Conservation (phyloP, 1,140 invertebrate species). For the Scaptomyza pallida region DNA sequence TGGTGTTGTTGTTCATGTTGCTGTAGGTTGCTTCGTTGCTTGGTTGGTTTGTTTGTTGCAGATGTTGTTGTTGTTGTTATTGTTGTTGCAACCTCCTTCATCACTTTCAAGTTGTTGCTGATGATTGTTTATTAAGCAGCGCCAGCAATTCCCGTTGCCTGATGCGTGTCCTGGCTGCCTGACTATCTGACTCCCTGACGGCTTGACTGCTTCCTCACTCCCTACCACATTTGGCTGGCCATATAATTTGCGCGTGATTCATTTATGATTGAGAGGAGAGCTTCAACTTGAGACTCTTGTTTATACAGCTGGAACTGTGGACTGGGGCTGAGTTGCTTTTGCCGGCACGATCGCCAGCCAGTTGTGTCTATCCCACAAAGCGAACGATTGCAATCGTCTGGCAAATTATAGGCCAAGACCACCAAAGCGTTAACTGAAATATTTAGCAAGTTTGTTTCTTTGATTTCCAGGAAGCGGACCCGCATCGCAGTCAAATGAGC, state of each 20-base stretch:
- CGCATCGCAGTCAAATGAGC: conserved; percentile 68
- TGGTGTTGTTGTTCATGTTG: conserved; percentile 51
- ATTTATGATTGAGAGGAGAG: conserved; percentile 77
- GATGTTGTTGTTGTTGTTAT: conserved; percentile 35
- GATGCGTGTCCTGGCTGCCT: conserved; percentile 62
- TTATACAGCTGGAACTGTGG: conserved; percentile 61
- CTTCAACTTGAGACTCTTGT: conserved; percentile 46
- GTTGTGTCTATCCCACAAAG: conserved; percentile 34
- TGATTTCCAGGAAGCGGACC: conserved; percentile 76
- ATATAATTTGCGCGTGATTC: conserved; percentile 82
- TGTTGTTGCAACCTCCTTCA: conserved; percentile 12
- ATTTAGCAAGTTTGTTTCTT: conserved; percentile 82
- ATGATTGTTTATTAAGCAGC: conserved; percentile 83
- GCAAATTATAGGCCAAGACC: conserved; percentile 81
- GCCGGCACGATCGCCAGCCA: conserved; percentile 45
- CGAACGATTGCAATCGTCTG: conserved; percentile 47
- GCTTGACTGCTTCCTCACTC: conserved; percentile 6
- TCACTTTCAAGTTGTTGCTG: conserved; percentile 35
- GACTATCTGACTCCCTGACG: conserved; percentile 8
- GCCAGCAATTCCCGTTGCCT: conserved; percentile 46
- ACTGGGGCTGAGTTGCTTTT: not conserved
- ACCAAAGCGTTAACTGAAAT: conserved; percentile 83
- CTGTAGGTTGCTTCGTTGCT: conserved; percentile 13
- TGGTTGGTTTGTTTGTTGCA: conserved; percentile 42
- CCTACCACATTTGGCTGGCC: conserved; percentile 37